Conservation (phyloP, 30 jellyfish, hydroid and myxozoan species). For the Nemopilema nomurai region DNA sequence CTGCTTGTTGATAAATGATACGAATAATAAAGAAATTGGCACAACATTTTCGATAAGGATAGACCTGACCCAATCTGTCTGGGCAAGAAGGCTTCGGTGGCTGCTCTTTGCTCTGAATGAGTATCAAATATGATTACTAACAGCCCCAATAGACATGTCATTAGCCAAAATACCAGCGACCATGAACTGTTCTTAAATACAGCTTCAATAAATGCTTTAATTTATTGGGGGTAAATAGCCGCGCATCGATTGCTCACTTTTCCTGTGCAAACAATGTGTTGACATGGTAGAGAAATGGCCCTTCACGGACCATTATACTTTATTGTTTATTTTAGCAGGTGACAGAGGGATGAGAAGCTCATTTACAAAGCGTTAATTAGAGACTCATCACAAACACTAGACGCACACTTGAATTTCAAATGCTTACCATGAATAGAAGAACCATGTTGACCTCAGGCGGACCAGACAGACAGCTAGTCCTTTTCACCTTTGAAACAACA, state of each 20-base stretch:
- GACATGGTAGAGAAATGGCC: neutral
- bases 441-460: constrained; percentile 9
- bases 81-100: too few relatives aligned
- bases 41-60: too few relatives aligned
- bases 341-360: constrained; percentile 17
- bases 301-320: constrained; percentile 34
- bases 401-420: constrained; percentile 9
- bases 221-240: neutral
- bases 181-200: constrained; percentile 8
- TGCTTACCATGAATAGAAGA: constrained; percentile 40
- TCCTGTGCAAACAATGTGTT: neutral
- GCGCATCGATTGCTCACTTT: constrained; percentile 7
- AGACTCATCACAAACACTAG: constrained; percentile 14
- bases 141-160: neutral
- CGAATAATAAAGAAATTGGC: too few relatives aligned
- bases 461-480: constrained; percentile 4
- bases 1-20: too few relatives aligned
- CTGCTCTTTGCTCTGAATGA: neutral
- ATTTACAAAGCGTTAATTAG: constrained; percentile 50
- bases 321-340: constrained; percentile 60
- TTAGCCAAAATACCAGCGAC: neutral
- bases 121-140: neutral
- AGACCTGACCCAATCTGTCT: too few relatives aligned
- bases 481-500: constrained; percentile 16
- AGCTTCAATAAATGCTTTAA: neutral